These are phyloP conservation scores for Lanistes nyassanus DNA, from an alignment of 1,140 invertebrate genomes.

Conservation along the genomic window DNA sequence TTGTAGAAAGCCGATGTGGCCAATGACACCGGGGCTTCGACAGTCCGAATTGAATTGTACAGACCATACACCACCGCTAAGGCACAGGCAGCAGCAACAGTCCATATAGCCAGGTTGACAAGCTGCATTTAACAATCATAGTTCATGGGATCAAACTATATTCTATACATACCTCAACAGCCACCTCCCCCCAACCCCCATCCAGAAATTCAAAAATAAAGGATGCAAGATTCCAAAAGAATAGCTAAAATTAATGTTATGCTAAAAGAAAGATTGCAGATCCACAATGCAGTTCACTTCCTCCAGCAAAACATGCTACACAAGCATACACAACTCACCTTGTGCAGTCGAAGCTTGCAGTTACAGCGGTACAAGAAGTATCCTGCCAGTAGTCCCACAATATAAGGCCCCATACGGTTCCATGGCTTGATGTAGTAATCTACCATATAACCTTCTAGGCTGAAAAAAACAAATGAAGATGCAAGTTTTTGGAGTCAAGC, in stretches of 20 bases:
- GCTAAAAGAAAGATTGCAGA: too few relatives aligned
- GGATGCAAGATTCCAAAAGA: too few relatives aligned
- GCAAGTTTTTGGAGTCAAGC: neutral
- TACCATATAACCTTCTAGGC: conserved; percentile 18
- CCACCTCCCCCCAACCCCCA: too few relatives aligned
- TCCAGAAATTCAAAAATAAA: too few relatives aligned
- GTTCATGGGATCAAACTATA: too few relatives aligned
- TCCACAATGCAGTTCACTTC: too few relatives aligned
- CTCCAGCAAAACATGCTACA: too few relatives aligned
- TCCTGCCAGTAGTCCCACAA: conserved; percentile 69
- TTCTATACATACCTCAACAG: too few relatives aligned
- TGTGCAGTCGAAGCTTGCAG: conserved; percentile 39
- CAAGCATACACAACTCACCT: conserved; percentile 23
- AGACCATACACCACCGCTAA: conserved; percentile 38
- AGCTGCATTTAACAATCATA: too few relatives aligned
- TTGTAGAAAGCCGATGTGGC: conserved; percentile 52
- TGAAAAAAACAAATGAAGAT: conserved; percentile 37
- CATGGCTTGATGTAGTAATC: conserved; percentile 64
- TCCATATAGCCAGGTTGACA: conserved; percentile 8
- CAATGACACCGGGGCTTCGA: conserved; percentile 13
- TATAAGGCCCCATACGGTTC: conserved; percentile 69
- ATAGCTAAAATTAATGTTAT: too few relatives aligned
- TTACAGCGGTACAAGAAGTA: conserved; percentile 61
- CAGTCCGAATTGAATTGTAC: neutral
- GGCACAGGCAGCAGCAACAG: conserved; percentile 23